Conservation (phyloP, 2,888 invertebrate genomes). For the Lobophora halterata region DNA sequence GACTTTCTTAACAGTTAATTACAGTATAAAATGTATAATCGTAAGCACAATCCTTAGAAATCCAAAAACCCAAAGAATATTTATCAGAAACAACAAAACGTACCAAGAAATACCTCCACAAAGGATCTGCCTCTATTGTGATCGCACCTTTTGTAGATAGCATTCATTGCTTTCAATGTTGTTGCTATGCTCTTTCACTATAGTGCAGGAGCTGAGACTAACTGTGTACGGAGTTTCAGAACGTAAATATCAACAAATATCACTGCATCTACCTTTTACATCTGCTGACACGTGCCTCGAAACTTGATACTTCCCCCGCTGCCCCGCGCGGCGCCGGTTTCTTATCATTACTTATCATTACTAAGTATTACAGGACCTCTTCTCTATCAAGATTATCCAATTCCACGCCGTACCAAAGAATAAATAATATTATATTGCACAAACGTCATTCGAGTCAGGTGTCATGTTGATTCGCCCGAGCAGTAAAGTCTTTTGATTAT, state of each 20-base stretch:
- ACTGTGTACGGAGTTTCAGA: background rate
- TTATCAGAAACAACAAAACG: constrained; percentile 62
- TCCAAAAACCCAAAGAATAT: constrained; percentile 52
- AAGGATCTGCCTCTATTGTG: constrained; percentile 54
- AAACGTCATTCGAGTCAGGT: too few relatives aligned
- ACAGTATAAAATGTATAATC: constrained; percentile 10
- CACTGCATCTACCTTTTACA: too few relatives aligned
- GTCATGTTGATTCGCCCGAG: too few relatives aligned
- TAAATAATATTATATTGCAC: too few relatives aligned
- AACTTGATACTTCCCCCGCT: too few relatives aligned
- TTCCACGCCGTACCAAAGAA: too few relatives aligned
- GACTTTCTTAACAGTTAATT: constrained; percentile 8
- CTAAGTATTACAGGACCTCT: too few relatives aligned
- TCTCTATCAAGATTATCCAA: too few relatives aligned
- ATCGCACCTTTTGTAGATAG: constrained; percentile 43
- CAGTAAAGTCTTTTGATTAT: too few relatives aligned
- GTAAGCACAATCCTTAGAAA: constrained; percentile 15
- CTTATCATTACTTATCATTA: too few relatives aligned
- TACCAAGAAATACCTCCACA: constrained; percentile 64
- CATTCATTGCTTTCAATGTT: constrained; percentile 35
- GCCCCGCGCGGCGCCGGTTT: too few relatives aligned
- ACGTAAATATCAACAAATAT: background rate
- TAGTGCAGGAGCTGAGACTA: constrained; percentile 14
- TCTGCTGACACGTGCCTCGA: too few relatives aligned
- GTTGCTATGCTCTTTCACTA: constrained; percentile 25